Evolutionary conservation across 2,113 vertebrate species (phyloP).

Genomic region (Mionectes macconnelli): DNA sequence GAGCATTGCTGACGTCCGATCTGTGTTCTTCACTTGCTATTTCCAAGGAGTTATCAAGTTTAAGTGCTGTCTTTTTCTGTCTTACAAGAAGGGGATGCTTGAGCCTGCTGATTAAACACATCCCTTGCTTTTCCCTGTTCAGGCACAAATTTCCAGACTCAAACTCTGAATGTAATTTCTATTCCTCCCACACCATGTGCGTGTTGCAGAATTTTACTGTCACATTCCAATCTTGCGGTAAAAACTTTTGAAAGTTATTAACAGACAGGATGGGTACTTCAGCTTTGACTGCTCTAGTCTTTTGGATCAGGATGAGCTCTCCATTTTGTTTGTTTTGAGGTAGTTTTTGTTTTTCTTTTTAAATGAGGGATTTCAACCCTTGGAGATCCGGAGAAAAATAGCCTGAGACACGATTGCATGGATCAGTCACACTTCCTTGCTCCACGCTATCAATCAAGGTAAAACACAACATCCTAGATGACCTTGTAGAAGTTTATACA

Average conservation of each 20-base stretch:
- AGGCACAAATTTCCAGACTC: slow-evolving; percentile 56
- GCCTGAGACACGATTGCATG: background rate
- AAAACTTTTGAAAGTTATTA: slow-evolving; percentile 34
- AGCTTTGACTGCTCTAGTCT: background rate
- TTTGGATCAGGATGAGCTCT: background rate
- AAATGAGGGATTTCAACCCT: background rate
- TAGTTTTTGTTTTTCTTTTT: background rate
- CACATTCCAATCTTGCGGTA: slow-evolving; percentile 12
- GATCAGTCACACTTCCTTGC: slow-evolving; percentile 41
- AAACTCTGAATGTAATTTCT: slow-evolving; percentile 48
- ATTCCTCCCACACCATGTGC: slow-evolving; percentile 47
- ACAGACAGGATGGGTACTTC: background rate
- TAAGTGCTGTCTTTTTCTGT: slow-evolving; percentile 51
- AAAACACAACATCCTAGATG: slow-evolving; percentile 28
- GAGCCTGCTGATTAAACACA: slow-evolving; percentile 60
- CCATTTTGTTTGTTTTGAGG: background rate
- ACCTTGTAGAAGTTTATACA: slow-evolving; percentile 61
- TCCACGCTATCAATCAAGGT: slow-evolving; percentile 1
- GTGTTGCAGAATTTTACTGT: slow-evolving; percentile 40
- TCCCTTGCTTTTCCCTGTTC: slow-evolving; percentile 52
- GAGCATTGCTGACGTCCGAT: background rate
- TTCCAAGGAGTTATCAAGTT: slow-evolving; percentile 46
- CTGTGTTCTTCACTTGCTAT: background rate
- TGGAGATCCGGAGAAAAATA: background rate
- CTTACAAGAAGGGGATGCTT: slow-evolving; percentile 34